Evolutionary conservation across 2,888 invertebrate genomes (phyloP).

Genomic region (Apeira syringaria): DNA sequence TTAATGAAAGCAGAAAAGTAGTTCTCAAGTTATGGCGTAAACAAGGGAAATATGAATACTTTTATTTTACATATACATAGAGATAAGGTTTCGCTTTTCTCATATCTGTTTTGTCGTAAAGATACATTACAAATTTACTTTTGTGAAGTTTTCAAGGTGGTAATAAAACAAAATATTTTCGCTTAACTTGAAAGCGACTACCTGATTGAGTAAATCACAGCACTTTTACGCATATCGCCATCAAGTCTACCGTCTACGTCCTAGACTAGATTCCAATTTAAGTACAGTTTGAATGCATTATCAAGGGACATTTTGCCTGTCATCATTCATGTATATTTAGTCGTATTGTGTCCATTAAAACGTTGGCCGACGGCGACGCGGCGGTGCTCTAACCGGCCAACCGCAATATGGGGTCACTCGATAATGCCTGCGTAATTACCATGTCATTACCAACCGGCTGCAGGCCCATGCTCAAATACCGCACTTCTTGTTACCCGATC

Average conservation of each 20-base stretch:
- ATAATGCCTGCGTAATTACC: conserved; percentile 78
- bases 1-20: too few species aligned
- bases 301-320: conserved; percentile 34
- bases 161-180: too few species aligned
- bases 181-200: conserved; percentile 2
- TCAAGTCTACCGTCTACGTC: conserved; percentile 10
- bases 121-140: too few species aligned
- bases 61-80: too few species aligned
- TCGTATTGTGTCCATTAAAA: conserved; percentile 49
- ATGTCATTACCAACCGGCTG: conserved; percentile 58
- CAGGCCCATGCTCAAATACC: conserved; percentile 53
- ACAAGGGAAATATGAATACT: too few species aligned
- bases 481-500: conserved; percentile 73
- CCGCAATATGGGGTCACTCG: conserved; percentile 79
- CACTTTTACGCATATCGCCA: conserved; percentile 4
- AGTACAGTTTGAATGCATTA: conserved; percentile 22
- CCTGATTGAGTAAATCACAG: conserved; percentile 10
- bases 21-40: too few species aligned
- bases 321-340: conserved; percentile 44
- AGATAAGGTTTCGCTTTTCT: too few species aligned
- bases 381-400: conserved; percentile 38
- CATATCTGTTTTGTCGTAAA: too few species aligned
- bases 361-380: conserved; percentile 49
- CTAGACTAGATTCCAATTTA: conserved; percentile 12
- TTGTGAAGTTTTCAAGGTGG: too few species aligned